Evolutionary conservation across 2,888 invertebrate genomes (phyloP), one percentile per base, ranked within the genome.

Genomic region (Flexamia atlantica): DNA sequence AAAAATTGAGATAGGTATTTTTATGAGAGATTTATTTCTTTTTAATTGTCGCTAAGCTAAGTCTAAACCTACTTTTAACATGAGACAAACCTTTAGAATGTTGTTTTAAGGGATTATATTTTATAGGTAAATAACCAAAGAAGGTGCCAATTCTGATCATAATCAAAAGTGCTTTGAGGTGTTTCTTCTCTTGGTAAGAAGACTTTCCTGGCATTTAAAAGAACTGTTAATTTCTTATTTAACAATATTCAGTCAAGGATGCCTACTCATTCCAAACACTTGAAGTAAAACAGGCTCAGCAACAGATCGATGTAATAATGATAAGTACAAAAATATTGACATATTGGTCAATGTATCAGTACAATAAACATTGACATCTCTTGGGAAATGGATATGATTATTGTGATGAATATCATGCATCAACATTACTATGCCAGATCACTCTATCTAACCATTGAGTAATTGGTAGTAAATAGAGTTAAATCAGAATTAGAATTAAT

Each of bases 51-150:
- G n/a, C n/a, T n/a, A n/a, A n/a, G n/a, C n/a, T n/a, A n/a, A n/a
- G n/a, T n/a, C n/a, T n/a, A n/a, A n/a, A n/a, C n/a, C n/a, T n/a
- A n/a, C n/a, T n/a, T n/a, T n/a, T n/a, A n/a, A n/a, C n/a, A 64
- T 2, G 14, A 64, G 17, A 64, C 64, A 64, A 28, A 64, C 64
- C 64, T 64, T 28, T 64, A 12, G 12, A 28, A 30, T 30, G 0
- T 30, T 9, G 14, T 64, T 64, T 64, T 14, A 64, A 64, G 25
- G 64, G 30, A 12, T 30, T 64, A 14, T 20, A 28, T 30, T 28
- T 64, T 30, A 64, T 64, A 64, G 64, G 64, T 30, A 64, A 28
- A 64, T 28, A 64, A 1, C 64, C 64, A 12, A 64, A 28, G n/a
- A 28, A 64, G 30, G 64, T 28, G 7, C 64, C 64, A 9, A 64